Percentiles rank a stretch among this genome's conserved stretches.
Conservation (phyloP, 2,888 invertebrate genomes). For the Nomada goodeniana region DNA sequence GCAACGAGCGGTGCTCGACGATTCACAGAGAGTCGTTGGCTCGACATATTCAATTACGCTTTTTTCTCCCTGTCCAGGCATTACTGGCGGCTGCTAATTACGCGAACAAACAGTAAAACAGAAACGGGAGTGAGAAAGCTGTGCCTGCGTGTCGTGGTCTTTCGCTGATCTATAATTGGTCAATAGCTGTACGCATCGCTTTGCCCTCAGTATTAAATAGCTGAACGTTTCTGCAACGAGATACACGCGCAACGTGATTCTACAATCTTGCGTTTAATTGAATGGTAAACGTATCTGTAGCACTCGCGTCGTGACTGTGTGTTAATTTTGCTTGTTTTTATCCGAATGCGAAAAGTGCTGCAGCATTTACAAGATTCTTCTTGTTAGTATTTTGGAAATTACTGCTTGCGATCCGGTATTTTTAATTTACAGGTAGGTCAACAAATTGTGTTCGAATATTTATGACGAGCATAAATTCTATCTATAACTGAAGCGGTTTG, state of each 20-base stretch:
- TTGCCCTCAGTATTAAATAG: constrained; percentile 32
- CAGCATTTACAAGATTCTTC: no score
- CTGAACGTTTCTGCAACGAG: constrained; percentile 4
- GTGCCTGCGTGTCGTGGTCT: not conserved
- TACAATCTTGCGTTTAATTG: constrained; percentile 61
- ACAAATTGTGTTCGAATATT: no score
- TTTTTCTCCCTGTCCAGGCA: constrained; percentile 39
- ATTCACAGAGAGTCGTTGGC: constrained; percentile 7
- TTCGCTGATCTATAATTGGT: constrained; percentile 14
- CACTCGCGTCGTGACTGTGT: constrained; percentile 30
- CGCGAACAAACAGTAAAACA: constrained; percentile 1
- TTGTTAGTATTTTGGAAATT: no score
- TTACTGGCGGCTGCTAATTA: constrained; percentile 61
- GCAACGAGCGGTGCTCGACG: constrained; percentile 6
- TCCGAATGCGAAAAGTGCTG: not conserved
- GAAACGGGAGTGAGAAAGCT: not conserved
- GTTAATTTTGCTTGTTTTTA: constrained; percentile 24
- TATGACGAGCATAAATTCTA: no score
- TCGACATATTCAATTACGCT: constrained; percentile 54
- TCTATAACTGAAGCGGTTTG: no score
- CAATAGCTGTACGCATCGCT: constrained; percentile 33
- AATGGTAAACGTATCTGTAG: constrained; percentile 35
- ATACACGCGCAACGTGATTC: not conserved
- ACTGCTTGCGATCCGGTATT: no score
- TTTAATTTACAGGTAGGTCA: no score